A percentile compares a stretch with the other conserved stretches of the same genome.
Conservation (phyloP, 2,888 invertebrate species). For the Andrena dorsata region DNA sequence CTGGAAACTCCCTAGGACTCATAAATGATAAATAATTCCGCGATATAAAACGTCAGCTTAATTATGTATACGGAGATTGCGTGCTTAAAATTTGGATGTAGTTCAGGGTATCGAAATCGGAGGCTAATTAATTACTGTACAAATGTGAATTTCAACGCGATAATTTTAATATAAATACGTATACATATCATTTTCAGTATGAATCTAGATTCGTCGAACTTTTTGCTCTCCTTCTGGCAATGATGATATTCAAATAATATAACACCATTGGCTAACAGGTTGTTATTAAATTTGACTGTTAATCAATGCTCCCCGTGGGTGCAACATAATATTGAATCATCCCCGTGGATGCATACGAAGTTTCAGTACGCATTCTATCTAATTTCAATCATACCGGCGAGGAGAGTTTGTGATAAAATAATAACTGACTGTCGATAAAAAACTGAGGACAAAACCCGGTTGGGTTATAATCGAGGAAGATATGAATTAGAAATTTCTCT, state of each 20-base stretch:
- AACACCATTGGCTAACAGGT: background rate
- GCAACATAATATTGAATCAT: background rate
- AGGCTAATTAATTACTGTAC: background rate
- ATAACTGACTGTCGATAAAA: constrained; percentile 1
- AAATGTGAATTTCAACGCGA: background rate
- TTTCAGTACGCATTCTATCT: background rate
- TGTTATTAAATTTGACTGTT: background rate
- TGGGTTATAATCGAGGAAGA: constrained; percentile 6
- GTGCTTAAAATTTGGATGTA: background rate
- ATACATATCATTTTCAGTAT: background rate
- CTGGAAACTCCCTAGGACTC: too few relatives aligned
- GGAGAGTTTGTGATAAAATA: background rate
- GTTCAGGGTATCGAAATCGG: background rate
- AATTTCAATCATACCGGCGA: too few relatives aligned
- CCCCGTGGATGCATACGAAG: too few relatives aligned
- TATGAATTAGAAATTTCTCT: background rate
- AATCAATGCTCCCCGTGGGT: background rate
- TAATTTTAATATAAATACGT: background rate
- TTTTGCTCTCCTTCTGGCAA: background rate
- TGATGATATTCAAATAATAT: background rate
- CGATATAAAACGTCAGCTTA: background rate
- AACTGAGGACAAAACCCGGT: background rate
- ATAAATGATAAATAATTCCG: too few relatives aligned
- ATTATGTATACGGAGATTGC: background rate
- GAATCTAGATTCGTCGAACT: background rate